These are phyloP conservation scores for Tamias sibiricus DNA, from an alignment of 2,113 vertebrate genomes.

Conservation along the genomic window DNA sequence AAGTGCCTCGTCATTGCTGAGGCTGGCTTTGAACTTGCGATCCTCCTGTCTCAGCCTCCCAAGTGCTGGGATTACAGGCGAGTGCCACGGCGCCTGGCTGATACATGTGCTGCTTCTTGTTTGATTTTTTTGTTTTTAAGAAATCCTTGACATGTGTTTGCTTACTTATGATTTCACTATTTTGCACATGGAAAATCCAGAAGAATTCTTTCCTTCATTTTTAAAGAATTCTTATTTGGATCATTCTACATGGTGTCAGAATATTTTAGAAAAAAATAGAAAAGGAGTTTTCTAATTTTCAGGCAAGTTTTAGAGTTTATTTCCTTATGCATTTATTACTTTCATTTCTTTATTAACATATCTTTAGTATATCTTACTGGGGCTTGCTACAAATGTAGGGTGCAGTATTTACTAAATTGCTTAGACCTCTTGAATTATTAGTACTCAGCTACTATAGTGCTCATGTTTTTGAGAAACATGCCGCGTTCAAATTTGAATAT, in stretches of 20 bases:
- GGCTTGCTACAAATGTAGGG: neutral
- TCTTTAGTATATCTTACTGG: neutral
- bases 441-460: neutral
- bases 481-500: constrained; percentile 82
- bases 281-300: neutral
- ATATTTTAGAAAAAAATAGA: neutral
- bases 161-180: neutral
- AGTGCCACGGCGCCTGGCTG: no score
- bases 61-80: no score
- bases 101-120: neutral
- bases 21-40: no score
- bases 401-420: neutral
- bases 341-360: neutral
- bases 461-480: neutral
- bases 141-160: neutral
- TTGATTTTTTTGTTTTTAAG: neutral
- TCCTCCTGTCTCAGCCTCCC: no score
- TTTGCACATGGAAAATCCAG: neutral
- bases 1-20: no score
- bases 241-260: neutral
- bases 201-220: neutral
- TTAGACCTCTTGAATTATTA: neutral
- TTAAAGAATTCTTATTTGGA: neutral
- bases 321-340: neutral
- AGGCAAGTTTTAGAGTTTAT: neutral